phyloP scores from a whole-genome alignment of 2,113 vertebrate genomes.

The Heloderma charlesbogerti region DNA sequence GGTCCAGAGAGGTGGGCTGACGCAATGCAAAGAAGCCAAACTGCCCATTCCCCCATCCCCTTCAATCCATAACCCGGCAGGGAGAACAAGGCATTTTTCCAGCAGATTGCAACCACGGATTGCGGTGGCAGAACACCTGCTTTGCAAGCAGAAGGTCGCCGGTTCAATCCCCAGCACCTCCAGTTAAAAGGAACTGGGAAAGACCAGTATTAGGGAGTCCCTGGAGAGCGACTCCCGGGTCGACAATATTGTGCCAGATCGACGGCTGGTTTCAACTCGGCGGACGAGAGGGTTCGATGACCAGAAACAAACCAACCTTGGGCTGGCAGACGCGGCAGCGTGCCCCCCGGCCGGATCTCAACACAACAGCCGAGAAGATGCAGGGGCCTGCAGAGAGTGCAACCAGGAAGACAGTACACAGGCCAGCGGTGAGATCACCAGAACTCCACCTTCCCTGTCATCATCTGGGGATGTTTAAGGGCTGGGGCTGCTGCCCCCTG shows the following conservation, averaged over 20 bases:
- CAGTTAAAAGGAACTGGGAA: not conserved
- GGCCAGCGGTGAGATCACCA: not conserved
- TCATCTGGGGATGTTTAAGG: not conserved
- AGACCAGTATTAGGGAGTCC: not conserved
- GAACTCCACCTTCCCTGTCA: not conserved
- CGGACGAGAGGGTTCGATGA: not conserved
- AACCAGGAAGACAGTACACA: not conserved
- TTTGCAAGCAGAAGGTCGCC: not conserved
- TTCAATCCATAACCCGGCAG: not conserved
- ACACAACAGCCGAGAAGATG: not conserved
- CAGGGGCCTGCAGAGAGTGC: not conserved
- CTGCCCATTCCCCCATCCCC: not conserved
- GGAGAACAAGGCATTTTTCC: not conserved
- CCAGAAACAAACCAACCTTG: not conserved
- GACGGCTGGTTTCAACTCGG: not conserved
- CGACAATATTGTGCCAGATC: not conserved
- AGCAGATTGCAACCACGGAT: not conserved
- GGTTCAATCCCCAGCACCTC: no score
- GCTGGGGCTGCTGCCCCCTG: not conserved
- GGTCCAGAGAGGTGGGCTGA: no score
- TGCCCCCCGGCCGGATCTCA: not conserved
- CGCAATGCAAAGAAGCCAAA: not conserved
- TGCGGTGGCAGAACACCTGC: not conserved
- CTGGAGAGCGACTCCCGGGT: not conserved
- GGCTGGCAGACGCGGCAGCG: not conserved